Evolutionary conservation across 1,140 invertebrate species (phyloP).

Genomic region (Phocides pigmalion): DNA sequence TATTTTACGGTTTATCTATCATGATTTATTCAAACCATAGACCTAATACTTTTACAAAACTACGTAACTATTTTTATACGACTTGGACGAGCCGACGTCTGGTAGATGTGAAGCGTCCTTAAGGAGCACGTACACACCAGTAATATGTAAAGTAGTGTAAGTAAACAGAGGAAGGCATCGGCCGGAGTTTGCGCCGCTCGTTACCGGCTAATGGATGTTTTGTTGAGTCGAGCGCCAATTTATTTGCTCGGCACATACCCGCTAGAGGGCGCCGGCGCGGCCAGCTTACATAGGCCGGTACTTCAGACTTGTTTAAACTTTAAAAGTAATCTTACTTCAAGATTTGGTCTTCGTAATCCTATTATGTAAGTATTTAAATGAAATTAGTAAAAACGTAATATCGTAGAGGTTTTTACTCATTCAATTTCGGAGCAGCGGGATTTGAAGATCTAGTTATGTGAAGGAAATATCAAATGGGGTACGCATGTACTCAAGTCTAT

Average conservation of each 20-base stretch:
- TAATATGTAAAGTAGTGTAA: constrained; percentile 32
- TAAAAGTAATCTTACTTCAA: background rate
- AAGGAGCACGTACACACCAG: constrained; percentile 11
- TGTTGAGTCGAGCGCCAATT: constrained; percentile 35
- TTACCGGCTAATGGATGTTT: constrained; percentile 38
- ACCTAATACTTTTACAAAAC: too few relatives aligned
- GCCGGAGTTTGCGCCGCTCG: constrained; percentile 35
- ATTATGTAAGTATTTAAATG: background rate
- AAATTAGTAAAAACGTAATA: too few relatives aligned
- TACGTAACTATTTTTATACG: too few relatives aligned
- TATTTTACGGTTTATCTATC: too few relatives aligned
- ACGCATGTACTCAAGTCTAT: too few relatives aligned
- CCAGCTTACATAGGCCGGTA: background rate
- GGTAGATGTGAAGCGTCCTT: background rate
- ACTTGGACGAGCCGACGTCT: background rate
- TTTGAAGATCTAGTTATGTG: too few relatives aligned
- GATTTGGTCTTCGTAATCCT: background rate
- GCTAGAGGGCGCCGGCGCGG: constrained; percentile 8
- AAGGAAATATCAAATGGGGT: too few relatives aligned
- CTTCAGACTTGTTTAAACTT: background rate
- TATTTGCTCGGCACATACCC: constrained; percentile 8
- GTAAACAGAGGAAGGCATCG: constrained; percentile 34
- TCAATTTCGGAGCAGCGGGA: background rate
- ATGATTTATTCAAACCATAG: too few relatives aligned
- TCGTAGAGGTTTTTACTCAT: background rate